Evolutionary conservation across 2,797 vertebrate genomes (phyloP).

Genomic region (Gila robusta): DNA sequence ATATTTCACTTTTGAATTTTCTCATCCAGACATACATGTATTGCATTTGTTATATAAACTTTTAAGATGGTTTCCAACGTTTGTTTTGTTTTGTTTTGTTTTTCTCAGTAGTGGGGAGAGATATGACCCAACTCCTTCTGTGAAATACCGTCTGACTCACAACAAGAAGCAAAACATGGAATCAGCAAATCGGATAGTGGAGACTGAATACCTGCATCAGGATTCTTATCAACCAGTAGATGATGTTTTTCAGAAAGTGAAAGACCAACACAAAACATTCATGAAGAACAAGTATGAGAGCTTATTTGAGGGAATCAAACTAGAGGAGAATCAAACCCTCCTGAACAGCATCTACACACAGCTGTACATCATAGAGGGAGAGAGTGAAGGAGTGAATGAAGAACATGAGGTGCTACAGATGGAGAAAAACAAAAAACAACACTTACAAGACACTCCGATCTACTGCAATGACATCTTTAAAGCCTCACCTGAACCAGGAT

Average conservation of each 20-base stretch:
- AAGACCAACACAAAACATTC: neutral
- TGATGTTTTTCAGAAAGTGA: neutral
- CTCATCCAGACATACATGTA: neutral
- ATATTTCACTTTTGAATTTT: neutral
- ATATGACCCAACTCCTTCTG: too few relatives aligned
- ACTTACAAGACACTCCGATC: neutral
- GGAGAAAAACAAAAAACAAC: neutral
- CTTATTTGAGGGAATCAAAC: neutral
- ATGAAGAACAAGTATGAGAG: neutral
- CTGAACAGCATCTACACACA: neutral
- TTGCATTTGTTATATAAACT: neutral
- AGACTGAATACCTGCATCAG: neutral
- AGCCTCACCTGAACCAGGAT: too few relatives aligned
- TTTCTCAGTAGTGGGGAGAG: neutral
- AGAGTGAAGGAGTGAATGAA: neutral
- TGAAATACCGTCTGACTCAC: neutral
- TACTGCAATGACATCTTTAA: neutral
- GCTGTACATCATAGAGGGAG: neutral
- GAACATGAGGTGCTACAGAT: neutral
- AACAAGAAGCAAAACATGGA: neutral
- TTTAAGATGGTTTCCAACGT: fast-evolving
- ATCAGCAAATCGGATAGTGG: neutral
- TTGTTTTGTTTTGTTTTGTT: neutral
- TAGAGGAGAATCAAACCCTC: neutral
- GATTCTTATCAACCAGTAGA: neutral